Percentiles rank a stretch among this genome's conserved stretches.
Evolutionary conservation across 2,113 vertebrate species (phyloP).

Genomic region (Rostratula benghalensis): DNA sequence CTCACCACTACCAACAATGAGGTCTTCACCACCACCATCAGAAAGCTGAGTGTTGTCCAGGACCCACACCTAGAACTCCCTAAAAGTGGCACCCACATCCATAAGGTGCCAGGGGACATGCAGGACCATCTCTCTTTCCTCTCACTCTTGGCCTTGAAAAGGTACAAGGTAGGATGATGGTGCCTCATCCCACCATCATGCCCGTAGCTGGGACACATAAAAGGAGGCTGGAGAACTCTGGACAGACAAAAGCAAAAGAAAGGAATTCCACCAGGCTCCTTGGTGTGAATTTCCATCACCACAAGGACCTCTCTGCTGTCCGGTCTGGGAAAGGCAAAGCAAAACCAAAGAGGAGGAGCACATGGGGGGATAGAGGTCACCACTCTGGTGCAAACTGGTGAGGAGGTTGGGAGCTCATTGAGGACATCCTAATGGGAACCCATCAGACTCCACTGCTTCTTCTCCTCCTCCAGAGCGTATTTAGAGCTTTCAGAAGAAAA

Average conservation of each 20-base stretch:
- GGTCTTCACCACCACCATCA: accelerated
- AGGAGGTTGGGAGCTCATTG: neutral
- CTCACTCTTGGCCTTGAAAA: neutral
- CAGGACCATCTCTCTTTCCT: neutral
- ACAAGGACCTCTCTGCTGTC: neutral
- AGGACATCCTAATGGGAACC: neutral
- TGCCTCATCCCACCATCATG: neutral
- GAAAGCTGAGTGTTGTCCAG: neutral
- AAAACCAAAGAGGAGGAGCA: no score
- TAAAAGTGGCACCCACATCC: neutral
- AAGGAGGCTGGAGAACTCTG: neutral
- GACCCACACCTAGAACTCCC: neutral
- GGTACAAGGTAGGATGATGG: neutral
- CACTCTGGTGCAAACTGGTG: neutral
- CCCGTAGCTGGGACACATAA: neutral
- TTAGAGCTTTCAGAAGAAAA: conserved; percentile 63
- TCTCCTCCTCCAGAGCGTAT: conserved; percentile 47
- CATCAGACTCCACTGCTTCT: conserved; percentile 18
- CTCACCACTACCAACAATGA: neutral
- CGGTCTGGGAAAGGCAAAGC: neutral
- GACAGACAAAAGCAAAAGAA: neutral
- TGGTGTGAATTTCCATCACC: neutral
- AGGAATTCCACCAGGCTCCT: neutral
- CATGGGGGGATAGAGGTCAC: no score
- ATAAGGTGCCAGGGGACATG: no score